Evolutionary conservation across 2,113 vertebrate genomes (phyloP).

Genomic region (Pteropus alecto): DNA sequence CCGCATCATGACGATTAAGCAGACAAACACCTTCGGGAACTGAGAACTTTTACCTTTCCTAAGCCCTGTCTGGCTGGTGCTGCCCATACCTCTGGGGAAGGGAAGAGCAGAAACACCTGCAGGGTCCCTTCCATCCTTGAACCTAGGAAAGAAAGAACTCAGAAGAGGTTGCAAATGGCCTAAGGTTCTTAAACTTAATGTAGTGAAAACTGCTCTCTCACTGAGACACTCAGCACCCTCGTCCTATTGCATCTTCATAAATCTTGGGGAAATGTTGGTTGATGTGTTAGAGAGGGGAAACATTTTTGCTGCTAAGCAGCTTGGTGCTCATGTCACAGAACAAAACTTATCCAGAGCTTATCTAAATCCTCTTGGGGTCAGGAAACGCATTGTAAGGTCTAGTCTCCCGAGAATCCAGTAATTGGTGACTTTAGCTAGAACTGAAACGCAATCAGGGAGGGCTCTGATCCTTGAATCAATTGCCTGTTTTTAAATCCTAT

Average conservation of each 20-base stretch:
- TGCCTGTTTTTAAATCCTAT: constrained; percentile 53
- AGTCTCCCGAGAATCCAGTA: constrained; percentile 55
- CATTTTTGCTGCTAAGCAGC: constrained; percentile 51
- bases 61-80: neutral
- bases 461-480: constrained; percentile 5
- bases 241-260: neutral
- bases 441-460: constrained; percentile 47
- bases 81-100: neutral
- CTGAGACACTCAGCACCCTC: too few relatives aligned
- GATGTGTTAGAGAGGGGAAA: neutral
- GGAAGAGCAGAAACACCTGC: neutral
- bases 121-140: neutral
- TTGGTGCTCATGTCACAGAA: constrained; percentile 53
- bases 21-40: neutral
- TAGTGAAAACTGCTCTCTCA: neutral
- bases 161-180: neutral
- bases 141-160: neutral
- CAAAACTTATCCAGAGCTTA: constrained; percentile 70
- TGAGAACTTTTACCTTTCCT: neutral
- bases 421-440: constrained; percentile 69
- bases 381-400: constrained; percentile 69
- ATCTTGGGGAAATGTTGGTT: constrained; percentile 10
- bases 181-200: neutral
- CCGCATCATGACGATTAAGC: fast-evolving
- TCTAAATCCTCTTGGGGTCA: constrained; percentile 68